Evolutionary conservation across 2,797 vertebrate genomes (phyloP).

Genomic region (Sebastes diaconus): DNA sequence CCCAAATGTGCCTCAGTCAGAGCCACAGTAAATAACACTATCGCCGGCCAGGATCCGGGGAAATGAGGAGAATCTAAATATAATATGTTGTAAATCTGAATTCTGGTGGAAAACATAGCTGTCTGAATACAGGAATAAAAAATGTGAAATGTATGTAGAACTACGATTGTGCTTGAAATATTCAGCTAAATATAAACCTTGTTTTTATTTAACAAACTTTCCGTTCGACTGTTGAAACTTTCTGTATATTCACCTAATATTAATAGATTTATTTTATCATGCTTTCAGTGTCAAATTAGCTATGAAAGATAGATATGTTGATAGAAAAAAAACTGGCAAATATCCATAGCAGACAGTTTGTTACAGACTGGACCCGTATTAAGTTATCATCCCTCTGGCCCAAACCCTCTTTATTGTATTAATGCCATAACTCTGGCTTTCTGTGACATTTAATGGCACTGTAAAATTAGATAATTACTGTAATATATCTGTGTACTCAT

Average conservation of each 20-base stretch:
- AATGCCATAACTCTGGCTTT: slow-evolving; percentile 82
- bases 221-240: neutral
- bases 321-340: slow-evolving; percentile 46
- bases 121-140: slow-evolving; percentile 27
- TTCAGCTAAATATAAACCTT: slow-evolving; percentile 12
- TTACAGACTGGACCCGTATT: slow-evolving; percentile 51
- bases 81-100: slow-evolving; percentile 71
- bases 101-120: slow-evolving; percentile 43
- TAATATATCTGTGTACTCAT: slow-evolving; percentile 87
- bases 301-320: slow-evolving; percentile 33
- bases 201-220: neutral
- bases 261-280: slow-evolving; percentile 23
- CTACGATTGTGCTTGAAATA: neutral
- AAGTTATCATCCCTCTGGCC: slow-evolving; percentile 77
- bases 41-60: slow-evolving; percentile 75
- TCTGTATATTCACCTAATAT: slow-evolving; percentile 8
- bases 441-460: slow-evolving; percentile 83
- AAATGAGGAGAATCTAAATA: slow-evolving; percentile 79
- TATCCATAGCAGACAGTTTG: slow-evolving; percentile 53
- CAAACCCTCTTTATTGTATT: slow-evolving; percentile 85
- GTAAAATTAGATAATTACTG: slow-evolving; percentile 88
- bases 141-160: slow-evolving; percentile 20
- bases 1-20: slow-evolving; percentile 84
- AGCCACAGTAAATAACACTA: slow-evolving; percentile 83
- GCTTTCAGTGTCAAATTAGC: slow-evolving; percentile 22